Conservation (phyloP, 2,797 vertebrate species). For the Hypotaenidia philippensis region DNA sequence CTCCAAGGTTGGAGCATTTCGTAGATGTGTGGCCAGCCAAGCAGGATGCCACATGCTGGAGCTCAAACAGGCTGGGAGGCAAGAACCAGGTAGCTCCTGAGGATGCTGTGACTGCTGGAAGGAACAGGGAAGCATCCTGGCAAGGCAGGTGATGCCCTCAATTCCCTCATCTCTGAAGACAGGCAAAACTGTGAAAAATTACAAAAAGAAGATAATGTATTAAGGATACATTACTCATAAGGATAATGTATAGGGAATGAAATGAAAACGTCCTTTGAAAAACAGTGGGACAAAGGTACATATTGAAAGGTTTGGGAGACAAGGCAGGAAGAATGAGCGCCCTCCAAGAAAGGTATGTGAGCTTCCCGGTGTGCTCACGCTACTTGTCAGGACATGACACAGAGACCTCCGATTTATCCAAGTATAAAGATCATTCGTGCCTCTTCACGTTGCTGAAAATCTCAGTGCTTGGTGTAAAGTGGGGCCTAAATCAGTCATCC, state of each 20-base stretch:
- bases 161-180: background rate
- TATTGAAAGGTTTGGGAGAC: background rate
- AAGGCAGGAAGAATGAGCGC: background rate
- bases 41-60: accelerated
- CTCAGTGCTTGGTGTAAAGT: background rate
- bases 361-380: accelerated
- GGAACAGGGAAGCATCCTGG: background rate
- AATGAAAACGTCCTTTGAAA: background rate
- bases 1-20: background rate
- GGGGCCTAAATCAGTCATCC: background rate
- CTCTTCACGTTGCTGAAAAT: background rate
- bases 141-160: background rate
- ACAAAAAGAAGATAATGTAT: background rate
- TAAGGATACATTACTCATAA: background rate
- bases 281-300: background rate
- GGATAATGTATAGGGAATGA: background rate
- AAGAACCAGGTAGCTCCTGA: background rate
- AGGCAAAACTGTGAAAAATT: background rate
- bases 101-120: background rate
- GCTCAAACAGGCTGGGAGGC: background rate
- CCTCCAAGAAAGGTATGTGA: background rate
- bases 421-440: background rate
- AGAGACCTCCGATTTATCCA: background rate
- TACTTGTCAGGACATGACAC: background rate
- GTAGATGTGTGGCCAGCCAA: background rate